A percentile compares a stretch with the other conserved stretches of the same genome.
phyloP scores from a whole-genome alignment of 2,113 vertebrate genomes.

The Synodontis membranacea region DNA sequence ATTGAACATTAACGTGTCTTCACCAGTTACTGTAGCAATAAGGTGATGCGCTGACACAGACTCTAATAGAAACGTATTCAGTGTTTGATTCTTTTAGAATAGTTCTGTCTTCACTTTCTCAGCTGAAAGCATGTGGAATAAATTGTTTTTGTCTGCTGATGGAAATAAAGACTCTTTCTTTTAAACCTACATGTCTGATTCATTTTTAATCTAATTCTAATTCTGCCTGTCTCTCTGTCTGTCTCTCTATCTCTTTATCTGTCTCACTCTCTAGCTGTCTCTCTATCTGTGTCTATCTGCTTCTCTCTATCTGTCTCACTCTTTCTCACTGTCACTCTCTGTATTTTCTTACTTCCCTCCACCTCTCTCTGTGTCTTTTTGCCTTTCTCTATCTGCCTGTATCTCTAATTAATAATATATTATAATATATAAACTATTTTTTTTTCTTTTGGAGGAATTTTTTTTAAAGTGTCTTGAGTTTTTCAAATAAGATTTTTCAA shows the following conservation, averaged over 20 bases:
- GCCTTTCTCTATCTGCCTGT: neutral
- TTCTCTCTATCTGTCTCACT: neutral
- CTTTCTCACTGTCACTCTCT: no score
- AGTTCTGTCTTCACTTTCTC: neutral
- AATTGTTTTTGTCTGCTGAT: neutral
- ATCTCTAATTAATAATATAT: neutral
- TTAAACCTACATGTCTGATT: neutral
- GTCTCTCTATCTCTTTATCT: conserved; percentile 1
- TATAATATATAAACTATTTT: no score
- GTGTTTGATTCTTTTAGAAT: neutral
- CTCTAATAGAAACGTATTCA: neutral
- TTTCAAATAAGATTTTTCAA: no score
- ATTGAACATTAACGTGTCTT: conserved; percentile 32
- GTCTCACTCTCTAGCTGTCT: neutral
- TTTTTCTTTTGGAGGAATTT: neutral
- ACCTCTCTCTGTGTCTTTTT: neutral
- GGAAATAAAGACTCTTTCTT: conserved; percentile 3
- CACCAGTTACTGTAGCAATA: neutral
- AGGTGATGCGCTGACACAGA: neutral
- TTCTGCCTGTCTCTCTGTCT: neutral
- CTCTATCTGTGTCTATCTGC: neutral
- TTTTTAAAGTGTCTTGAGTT: neutral
- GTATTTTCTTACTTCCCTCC: no score
- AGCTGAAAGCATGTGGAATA: neutral
- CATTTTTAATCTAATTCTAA: neutral